Conservation (phyloP, 92 coral and sea anemone genomes). For the Heliopora coerulea region DNA sequence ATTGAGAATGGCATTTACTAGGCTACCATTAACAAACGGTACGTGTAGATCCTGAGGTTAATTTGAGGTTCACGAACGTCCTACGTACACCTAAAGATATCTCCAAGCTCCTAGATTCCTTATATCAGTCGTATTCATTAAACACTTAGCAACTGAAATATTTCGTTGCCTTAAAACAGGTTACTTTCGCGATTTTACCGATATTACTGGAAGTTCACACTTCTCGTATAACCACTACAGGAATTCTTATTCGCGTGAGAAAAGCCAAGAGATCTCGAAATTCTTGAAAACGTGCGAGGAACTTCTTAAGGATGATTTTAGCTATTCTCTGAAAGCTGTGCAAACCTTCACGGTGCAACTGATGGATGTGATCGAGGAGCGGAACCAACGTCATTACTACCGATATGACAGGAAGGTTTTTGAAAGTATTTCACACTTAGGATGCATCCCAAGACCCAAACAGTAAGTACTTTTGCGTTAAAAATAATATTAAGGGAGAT, state of each 20-base stretch:
- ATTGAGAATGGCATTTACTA: too few relatives aligned
- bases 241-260: constrained; percentile 15
- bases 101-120: too few relatives aligned
- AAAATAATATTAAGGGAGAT: too few relatives aligned
- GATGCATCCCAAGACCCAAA: constrained; percentile 72
- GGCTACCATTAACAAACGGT: too few relatives aligned
- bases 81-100: too few relatives aligned
- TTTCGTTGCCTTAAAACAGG: not conserved
- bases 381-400: constrained; percentile 18
- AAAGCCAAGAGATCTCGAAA: constrained; percentile 25
- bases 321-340: constrained; percentile 32
- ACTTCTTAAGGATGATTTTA: constrained; percentile 22
- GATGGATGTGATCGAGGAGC: constrained; percentile 26
- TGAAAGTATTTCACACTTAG: constrained; percentile 45
- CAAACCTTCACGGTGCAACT: constrained; percentile 37
- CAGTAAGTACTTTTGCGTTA: constrained; percentile 43
- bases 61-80: too few relatives aligned
- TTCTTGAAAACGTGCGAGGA: constrained; percentile 36
- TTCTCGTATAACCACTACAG: constrained; percentile 27
- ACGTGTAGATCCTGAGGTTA: too few relatives aligned
- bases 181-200: constrained; percentile 11
- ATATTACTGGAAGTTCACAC: not conserved
- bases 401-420: not conserved
- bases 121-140: too few relatives aligned
- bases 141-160: too few relatives aligned